Evolutionary conservation across 2,797 vertebrate species (phyloP).

Genomic region (Coccyzus lansbergi): DNA sequence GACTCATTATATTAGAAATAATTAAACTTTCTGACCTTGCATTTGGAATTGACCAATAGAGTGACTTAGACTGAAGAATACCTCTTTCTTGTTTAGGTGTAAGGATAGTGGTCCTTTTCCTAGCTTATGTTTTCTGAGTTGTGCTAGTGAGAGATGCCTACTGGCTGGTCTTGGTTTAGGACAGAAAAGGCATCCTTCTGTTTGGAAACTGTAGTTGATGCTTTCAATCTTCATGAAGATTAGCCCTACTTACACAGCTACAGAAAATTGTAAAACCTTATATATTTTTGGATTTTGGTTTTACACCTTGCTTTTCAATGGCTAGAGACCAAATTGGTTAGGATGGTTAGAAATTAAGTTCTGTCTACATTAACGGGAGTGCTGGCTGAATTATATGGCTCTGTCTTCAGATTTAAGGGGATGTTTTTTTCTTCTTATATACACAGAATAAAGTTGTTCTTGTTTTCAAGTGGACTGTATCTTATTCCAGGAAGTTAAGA

Average conservation of each 20-base stretch:
- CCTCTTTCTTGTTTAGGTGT: neutral
- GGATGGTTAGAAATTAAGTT: neutral
- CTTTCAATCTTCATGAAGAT: neutral
- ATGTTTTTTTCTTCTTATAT: neutral
- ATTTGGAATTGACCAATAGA: neutral
- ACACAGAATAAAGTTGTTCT: neutral
- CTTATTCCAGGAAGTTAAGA: constrained; percentile 87
- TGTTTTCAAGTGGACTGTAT: neutral
- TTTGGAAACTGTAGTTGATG: neutral
- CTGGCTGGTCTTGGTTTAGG: neutral
- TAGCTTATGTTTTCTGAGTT: neutral
- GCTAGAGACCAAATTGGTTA: neutral
- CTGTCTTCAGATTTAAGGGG: neutral
- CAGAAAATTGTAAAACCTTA: neutral
- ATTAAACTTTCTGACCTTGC: neutral
- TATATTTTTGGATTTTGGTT: neutral
- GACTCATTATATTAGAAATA: neutral
- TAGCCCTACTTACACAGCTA: neutral
- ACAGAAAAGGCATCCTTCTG: neutral
- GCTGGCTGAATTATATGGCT: neutral
- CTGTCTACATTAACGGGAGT: neutral
- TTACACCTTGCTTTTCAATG: neutral
- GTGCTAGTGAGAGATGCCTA: neutral
- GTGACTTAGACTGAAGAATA: neutral
- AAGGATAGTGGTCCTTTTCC: neutral